phyloP scores from a whole-genome alignment of 2,113 vertebrate genomes.

The Tachysurus fulvidraco region DNA sequence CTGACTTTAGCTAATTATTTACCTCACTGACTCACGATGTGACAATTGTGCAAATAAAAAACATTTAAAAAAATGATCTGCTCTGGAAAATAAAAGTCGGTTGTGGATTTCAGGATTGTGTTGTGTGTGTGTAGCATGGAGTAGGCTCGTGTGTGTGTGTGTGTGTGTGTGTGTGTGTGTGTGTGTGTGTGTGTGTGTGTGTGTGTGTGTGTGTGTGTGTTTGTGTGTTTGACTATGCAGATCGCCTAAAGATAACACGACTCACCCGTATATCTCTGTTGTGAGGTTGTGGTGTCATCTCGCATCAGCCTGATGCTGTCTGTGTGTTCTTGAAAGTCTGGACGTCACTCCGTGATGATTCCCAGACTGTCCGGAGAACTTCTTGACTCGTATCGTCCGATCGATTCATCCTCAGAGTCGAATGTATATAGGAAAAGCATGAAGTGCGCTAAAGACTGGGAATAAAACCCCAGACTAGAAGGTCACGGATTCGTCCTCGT shows the following conservation, averaged over 20 bases:
- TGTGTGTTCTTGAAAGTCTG: neutral
- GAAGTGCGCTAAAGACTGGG: neutral
- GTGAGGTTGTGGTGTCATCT: slow-evolving; percentile 1
- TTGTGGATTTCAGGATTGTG: too few relatives aligned
- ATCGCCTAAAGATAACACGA: slow-evolving; percentile 43
- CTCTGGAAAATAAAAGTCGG: too few relatives aligned
- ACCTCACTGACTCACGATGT: too few relatives aligned
- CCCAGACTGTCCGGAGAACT: neutral
- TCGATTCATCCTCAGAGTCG: neutral
- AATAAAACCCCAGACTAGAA: slow-evolving; percentile 14
- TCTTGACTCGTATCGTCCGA: neutral
- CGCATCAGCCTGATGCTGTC: slow-evolving; percentile 1
- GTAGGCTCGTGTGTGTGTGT: neutral
- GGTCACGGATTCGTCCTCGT: slow-evolving; percentile 31
- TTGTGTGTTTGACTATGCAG: slow-evolving; percentile 6
- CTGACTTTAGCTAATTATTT: neutral
- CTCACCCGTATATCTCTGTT: slow-evolving; percentile 20
- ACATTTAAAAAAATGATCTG: neutral
- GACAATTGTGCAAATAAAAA: neutral
- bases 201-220: neutral
- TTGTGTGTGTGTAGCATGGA: too few relatives aligned
- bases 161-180: neutral
- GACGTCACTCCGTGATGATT: neutral
- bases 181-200: neutral
- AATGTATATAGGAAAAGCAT: slow-evolving; percentile 36